phyloP scores from a whole-genome alignment of 2,797 vertebrate species.

The Acipenser transmontanus region DNA sequence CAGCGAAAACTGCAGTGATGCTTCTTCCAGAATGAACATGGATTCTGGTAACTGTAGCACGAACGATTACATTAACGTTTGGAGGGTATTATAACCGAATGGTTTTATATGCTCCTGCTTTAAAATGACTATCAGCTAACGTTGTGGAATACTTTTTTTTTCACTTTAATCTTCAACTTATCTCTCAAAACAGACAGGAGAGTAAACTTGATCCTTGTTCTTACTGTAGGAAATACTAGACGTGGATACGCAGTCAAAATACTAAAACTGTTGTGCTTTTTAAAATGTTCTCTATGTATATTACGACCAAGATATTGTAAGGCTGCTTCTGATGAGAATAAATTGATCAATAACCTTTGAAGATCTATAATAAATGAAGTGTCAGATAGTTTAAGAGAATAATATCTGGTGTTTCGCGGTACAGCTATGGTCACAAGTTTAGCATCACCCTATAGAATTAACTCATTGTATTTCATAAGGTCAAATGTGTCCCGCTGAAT shows the following conservation, averaged over 20 bases:
- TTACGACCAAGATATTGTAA: too few relatives aligned
- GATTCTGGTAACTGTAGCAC: background rate
- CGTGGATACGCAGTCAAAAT: too few relatives aligned
- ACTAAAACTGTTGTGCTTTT: slow-evolving; percentile 35
- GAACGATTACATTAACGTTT: background rate
- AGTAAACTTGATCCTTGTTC: background rate
- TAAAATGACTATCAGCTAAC: slow-evolving; percentile 1
- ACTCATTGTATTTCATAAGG: too few relatives aligned
- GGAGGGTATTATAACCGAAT: background rate
- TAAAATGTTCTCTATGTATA: too few relatives aligned
- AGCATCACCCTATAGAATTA: background rate
- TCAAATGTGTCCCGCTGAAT: too few relatives aligned
- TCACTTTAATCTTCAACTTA: slow-evolving; percentile 4
- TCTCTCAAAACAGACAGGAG: too few relatives aligned
- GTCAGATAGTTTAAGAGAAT: too few relatives aligned
- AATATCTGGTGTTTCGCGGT: too few relatives aligned
- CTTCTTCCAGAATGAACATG: background rate
- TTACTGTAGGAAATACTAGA: too few relatives aligned
- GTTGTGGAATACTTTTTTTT: background rate
- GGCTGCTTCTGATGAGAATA: too few relatives aligned
- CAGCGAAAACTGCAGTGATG: slow-evolving; percentile 23
- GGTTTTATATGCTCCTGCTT: background rate
- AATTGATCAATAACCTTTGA: too few relatives aligned
- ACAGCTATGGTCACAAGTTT: background rate
- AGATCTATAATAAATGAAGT: too few relatives aligned